phyloP scores from a whole-genome alignment of 2,797 vertebrate species.

The Scyliorhinus canicula region DNA sequence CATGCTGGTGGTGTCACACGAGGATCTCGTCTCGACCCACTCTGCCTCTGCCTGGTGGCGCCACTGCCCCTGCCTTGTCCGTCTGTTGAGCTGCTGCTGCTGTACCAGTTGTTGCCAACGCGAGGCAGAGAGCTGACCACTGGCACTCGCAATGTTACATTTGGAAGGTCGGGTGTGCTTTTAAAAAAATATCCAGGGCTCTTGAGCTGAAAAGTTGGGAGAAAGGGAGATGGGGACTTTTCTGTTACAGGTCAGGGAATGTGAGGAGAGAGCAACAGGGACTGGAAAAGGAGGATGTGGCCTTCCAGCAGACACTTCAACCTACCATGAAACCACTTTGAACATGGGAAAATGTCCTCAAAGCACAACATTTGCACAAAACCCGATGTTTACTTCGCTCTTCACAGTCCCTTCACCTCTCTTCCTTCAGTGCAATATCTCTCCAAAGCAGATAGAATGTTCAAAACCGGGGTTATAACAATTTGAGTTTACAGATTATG shows the following conservation, averaged over 20 bases:
- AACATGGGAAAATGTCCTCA: not conserved
- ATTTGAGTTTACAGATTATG: not conserved
- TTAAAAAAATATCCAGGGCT: not conserved
- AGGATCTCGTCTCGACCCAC: constrained; percentile 3
- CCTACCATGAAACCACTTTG: not conserved
- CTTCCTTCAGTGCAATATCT: not conserved
- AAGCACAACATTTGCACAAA: not conserved
- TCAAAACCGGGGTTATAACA: not conserved
- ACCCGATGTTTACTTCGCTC: not conserved
- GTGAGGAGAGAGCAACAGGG: not conserved
- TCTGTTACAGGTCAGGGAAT: not conserved
- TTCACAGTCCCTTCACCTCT: not conserved
- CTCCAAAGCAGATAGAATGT: not conserved
- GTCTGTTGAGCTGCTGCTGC: constrained; percentile 21
- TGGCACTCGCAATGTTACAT: not conserved
- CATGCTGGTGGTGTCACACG: constrained; percentile 15
- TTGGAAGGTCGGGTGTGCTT: not conserved
- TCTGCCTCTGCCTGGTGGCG: not conserved
- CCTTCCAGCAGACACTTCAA: not conserved
- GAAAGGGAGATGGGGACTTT: not conserved
- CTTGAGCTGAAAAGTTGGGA: not conserved
- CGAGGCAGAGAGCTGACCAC: not conserved
- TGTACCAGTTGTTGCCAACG: not conserved
- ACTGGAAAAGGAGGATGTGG: not conserved
- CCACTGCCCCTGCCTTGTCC: not conserved